phyloP scores from a whole-genome alignment of 2,113 vertebrate genomes.

The Bothrops jararaca region DNA sequence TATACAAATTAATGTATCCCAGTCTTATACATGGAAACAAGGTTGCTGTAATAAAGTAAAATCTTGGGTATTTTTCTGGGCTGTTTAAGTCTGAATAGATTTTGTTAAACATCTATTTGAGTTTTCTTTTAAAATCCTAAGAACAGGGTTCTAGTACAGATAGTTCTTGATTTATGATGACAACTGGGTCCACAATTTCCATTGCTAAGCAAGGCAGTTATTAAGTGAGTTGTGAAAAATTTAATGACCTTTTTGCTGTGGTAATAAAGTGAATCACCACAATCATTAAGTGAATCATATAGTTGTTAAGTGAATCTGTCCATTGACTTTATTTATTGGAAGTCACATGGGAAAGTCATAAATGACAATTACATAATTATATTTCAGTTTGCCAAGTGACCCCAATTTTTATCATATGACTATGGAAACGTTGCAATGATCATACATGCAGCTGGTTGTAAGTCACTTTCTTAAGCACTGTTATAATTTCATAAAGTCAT shows the following conservation, averaged over 20 bases:
- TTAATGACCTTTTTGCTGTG: background rate
- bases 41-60: background rate
- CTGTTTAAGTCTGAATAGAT: background rate
- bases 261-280: background rate
- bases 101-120: background rate
- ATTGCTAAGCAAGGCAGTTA: background rate
- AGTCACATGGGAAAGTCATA: background rate
- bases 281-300: background rate
- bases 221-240: background rate
- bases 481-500: background rate
- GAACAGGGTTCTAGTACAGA: background rate
- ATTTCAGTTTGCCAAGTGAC: background rate
- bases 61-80: background rate
- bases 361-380: background rate
- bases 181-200: background rate
- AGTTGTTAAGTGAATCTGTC: background rate
- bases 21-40: background rate
- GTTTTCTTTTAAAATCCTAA: background rate
- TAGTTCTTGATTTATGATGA: background rate
- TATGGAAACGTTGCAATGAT: background rate
- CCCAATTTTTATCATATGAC: background rate
- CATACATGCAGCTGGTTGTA: background rate
- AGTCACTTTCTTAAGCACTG: background rate
- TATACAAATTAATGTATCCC: background rate
- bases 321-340: background rate